Base-by-base conservation (phyloP, 2,113 vertebrate genomes). In the Antechinus flavipes region DNA sequence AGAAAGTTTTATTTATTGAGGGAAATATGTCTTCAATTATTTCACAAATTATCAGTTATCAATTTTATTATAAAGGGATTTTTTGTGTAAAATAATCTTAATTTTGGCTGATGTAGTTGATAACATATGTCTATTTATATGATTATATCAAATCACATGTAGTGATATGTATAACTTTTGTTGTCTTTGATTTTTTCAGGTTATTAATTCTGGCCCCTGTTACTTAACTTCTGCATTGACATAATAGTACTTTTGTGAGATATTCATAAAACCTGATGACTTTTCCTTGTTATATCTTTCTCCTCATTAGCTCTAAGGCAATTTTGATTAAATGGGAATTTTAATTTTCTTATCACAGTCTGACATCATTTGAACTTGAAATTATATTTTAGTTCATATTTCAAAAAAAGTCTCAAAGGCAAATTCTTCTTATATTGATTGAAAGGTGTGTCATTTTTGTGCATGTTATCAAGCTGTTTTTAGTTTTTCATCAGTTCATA, bases 381-480 rank as follows among this genome's bases (percentile, higher is more conserved):
- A 92, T 2, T 2, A 91, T 95, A 76, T 94, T 92, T 96, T 97
- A 25, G 90, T 90, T 95, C 94, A 68, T 92, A 46, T 97, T 97
- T 97, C 92, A 95, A 24, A n/a, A 68, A 94, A 11, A 47, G 47
- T 5, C 47, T 54, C 30, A 68, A 30, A 92, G 27, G 94, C 90
- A 90, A 93, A 58, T 42, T 90, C 89, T 61, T 7, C 3, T 91
- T 93, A 49, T 42, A 92, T 89, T 49, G 1, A 91, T 95, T 95
- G 93, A 55, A 30, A 2, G 91, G 2, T 53, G n/a, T 14, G 10
- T 30, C 27, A 68, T 68, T 68, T 68, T 68, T 68, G 30, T 68
- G 30, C 30, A n/a, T n/a, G 30, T 68, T 19, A n/a, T n/a, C 14
- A 35, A 61, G 26, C 4, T 68, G 12, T n/a, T 68, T 14, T n/a